phyloP scores from a whole-genome alignment of 1,140 invertebrate genomes.

The Glossosoma conforme region DNA sequence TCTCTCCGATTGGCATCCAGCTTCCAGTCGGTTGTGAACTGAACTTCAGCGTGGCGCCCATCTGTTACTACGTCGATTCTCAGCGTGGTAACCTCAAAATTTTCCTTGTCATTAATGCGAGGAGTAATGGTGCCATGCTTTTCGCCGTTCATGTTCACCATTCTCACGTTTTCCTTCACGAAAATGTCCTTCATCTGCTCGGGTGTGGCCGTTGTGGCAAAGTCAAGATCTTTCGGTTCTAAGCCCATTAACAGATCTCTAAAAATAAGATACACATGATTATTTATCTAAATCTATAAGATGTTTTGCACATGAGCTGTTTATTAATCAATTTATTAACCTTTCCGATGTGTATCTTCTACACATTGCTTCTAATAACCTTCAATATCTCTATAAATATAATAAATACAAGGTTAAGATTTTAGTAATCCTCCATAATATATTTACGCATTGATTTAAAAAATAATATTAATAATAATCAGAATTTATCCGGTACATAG shows the following conservation, averaged over 20 bases:
- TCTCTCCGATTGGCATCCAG: slow-evolving; percentile 93
- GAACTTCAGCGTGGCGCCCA: slow-evolving; percentile 91
- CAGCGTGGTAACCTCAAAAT: slow-evolving; percentile 90
- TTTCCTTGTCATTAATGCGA: slow-evolving; percentile 91
- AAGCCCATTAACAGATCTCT: slow-evolving; percentile 89
- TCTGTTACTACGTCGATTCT: slow-evolving; percentile 90
- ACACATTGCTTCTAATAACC: no score
- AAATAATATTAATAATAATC: no score
- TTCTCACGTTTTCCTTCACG: slow-evolving; percentile 73
- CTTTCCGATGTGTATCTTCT: no score
- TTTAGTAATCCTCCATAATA: no score
- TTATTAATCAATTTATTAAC: no score
- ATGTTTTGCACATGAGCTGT: no score
- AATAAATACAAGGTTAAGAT: no score
- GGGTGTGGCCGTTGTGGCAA: slow-evolving; percentile 96
- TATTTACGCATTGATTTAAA: no score
- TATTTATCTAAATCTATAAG: background rate
- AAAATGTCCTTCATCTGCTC: slow-evolving; percentile 96
- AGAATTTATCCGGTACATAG: no score
- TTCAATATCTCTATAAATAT: no score
- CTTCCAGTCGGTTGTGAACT: slow-evolving; percentile 93
- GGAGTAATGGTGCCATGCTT: slow-evolving; percentile 98
- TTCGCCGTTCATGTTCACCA: slow-evolving; percentile 92
- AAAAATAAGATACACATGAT: background rate
- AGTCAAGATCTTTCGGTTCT: slow-evolving; percentile 89